phyloP scores from a whole-genome alignment of 2,797 vertebrate genomes.

The Vultur gryphus region DNA sequence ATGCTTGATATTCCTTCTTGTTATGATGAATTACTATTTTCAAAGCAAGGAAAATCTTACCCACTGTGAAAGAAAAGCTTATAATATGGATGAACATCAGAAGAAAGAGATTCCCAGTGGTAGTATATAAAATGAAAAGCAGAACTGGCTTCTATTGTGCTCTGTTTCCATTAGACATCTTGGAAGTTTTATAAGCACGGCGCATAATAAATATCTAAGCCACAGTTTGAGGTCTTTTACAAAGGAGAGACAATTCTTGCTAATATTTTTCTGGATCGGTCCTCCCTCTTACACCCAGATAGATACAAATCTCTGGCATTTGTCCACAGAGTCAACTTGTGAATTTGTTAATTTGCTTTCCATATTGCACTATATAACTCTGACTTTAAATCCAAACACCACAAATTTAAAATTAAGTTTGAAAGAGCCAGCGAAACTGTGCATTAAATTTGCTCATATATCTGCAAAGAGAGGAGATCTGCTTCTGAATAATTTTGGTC shows the following conservation, averaged over 20 bases:
- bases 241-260: not conserved
- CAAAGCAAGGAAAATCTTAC: conserved; percentile 56
- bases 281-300: not conserved
- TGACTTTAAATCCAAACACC: not conserved
- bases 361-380: not conserved
- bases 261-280: conserved; percentile 31
- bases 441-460: not conserved
- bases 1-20: not conserved
- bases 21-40: conserved; percentile 25
- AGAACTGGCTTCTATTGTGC: conserved; percentile 55
- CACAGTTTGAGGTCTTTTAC: conserved; percentile 17
- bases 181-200: conserved; percentile 31
- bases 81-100: conserved; percentile 56
- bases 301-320: conserved; percentile 21
- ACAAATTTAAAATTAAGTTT: not conserved
- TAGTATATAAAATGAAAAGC: conserved; percentile 56
- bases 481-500: not conserved
- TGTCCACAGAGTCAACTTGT: not conserved
- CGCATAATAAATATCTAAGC: conserved; percentile 47
- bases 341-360: conserved; percentile 53
- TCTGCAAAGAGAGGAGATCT: not conserved
- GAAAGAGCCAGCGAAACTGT: not conserved
- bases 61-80: conserved; percentile 43
- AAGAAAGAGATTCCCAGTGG: conserved; percentile 57
- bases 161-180: conserved; percentile 48